Base-by-base conservation (phyloP, 1,140 invertebrate species). In the Monomorium pharaonis region DNA sequence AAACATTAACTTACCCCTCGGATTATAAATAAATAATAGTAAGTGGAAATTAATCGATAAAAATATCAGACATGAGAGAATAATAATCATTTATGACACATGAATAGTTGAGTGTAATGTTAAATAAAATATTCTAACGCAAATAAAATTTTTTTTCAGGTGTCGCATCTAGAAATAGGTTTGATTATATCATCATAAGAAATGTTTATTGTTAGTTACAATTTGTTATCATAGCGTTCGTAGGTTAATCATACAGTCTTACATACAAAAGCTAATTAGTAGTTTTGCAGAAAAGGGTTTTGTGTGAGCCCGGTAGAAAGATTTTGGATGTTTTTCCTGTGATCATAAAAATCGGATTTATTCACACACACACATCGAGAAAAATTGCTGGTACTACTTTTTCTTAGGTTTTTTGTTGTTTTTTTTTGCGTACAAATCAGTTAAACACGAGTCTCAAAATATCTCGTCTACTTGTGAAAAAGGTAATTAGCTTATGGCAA, bases 211-310 rank as follows among this genome's bases (percentile, higher is more conserved):
- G 51, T 83, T 83, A 83, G 67, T 83, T 83, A 83, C 78, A 83
- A 83, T 83, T 72, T 83, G 67, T 72, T 83, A 74, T 78, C 30
- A 67, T 83, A 83, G 51, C 78, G 37, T 83, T 83, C 42, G 24
- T 83, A 83, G 67, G 51, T 74, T 83, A 83, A 83, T 83, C 67
- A 58, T 83, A 81, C 78, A 83, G 67, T 86, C 70, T 84, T 86
- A 85, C 67, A 86, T 77, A 81, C 74, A 80, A 89, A 89, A 88
- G 69, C 84, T 89, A 88, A 75, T 70, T 88, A 84, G 84, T 85
- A 83, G 67, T 77, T 47, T 47, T 67, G 33, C 44, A 60, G 67
- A 72, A 33, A 72, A 42, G 24, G 37, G 12, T 67, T 44, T 24
- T 80, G 30, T 70, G 49, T 81, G 37, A 81, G 56, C 5, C 10